Percentiles rank a stretch among this genome's conserved stretches.
These are phyloP conservation scores for Falco concolor DNA, from an alignment of 2,797 vertebrate species.

Conservation along the genomic window DNA sequence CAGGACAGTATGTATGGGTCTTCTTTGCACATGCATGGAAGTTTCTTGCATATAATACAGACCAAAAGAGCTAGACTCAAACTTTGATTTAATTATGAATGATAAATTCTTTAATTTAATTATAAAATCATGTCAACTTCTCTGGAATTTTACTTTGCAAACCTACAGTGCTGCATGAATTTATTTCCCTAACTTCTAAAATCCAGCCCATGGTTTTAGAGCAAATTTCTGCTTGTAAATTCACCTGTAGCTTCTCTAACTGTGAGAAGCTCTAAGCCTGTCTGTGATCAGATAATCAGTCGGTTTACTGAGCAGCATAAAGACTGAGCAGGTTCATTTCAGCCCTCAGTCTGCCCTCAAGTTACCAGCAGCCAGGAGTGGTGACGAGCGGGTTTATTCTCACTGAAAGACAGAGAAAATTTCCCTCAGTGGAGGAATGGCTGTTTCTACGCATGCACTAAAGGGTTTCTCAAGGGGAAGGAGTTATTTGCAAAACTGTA, in stretches of 20 bases:
- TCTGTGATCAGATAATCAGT: background rate
- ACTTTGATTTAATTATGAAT: too few relatives aligned
- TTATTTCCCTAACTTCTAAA: background rate
- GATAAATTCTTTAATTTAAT: background rate
- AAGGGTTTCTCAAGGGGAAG: background rate
- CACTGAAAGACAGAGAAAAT: background rate
- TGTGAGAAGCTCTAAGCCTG: background rate
- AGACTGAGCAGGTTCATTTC: background rate
- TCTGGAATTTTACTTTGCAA: background rate
- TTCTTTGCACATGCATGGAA: background rate
- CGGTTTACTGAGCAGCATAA: background rate
- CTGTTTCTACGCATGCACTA: background rate
- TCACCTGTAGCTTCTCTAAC: background rate
- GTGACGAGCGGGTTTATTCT: background rate
- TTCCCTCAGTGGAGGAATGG: background rate
- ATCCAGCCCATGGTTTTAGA: background rate
- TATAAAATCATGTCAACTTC: background rate
- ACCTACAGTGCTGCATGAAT: background rate
- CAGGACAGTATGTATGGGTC: background rate
- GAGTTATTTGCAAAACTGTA: background rate
- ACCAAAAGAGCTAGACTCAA: background rate
- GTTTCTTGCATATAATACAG: background rate
- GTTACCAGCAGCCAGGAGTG: background rate
- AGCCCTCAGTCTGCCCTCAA: background rate
- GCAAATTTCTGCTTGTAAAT: background rate